These are phyloP conservation scores for Eptatretus atami DNA, from an alignment of 2,797 vertebrate species.

Conservation along the genomic window DNA sequence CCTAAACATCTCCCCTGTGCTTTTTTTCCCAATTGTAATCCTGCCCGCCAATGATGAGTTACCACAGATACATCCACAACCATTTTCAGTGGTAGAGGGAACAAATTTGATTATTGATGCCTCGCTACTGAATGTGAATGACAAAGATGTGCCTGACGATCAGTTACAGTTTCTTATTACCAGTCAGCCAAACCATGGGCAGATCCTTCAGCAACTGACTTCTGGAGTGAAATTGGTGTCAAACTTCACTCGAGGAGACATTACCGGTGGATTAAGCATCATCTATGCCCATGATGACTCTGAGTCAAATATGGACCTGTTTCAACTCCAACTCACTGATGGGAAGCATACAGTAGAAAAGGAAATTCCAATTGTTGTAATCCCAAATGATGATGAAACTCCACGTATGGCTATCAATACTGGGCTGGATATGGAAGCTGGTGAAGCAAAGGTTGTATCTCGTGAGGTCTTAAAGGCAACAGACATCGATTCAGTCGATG, in stretches of 20 bases:
- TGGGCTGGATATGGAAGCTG: constrained; percentile 33
- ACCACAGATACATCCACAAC: constrained; percentile 28
- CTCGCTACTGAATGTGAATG: constrained; percentile 26
- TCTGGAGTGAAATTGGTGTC: constrained; percentile 19
- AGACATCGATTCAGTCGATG: constrained; percentile 42
- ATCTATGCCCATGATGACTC: constrained; percentile 55
- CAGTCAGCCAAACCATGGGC: constrained; percentile 26
- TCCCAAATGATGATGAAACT: constrained; percentile 39
- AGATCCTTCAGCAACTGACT: constrained; percentile 30
- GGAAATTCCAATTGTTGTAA: constrained; percentile 29
- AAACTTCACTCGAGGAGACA: constrained; percentile 32
- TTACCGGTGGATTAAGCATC: constrained; percentile 34
- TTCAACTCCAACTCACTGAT: constrained; percentile 33
- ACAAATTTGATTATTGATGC: constrained; percentile 48
- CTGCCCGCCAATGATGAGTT: constrained; percentile 42
- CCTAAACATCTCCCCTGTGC: constrained; percentile 32
- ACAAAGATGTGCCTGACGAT: constrained; percentile 30
- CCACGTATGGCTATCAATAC: constrained; percentile 35
- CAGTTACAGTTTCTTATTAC: constrained; percentile 34
- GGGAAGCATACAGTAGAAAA: constrained; percentile 29
- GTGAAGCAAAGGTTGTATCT: constrained; percentile 34
- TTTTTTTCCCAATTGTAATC: constrained; percentile 38
- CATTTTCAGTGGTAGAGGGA: constrained; percentile 52
- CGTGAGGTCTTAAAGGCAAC: constrained; percentile 34
- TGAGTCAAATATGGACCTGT: constrained; percentile 39